phyloP scores from a whole-genome alignment of 2,797 vertebrate genomes.

The Anguilla obscura region DNA sequence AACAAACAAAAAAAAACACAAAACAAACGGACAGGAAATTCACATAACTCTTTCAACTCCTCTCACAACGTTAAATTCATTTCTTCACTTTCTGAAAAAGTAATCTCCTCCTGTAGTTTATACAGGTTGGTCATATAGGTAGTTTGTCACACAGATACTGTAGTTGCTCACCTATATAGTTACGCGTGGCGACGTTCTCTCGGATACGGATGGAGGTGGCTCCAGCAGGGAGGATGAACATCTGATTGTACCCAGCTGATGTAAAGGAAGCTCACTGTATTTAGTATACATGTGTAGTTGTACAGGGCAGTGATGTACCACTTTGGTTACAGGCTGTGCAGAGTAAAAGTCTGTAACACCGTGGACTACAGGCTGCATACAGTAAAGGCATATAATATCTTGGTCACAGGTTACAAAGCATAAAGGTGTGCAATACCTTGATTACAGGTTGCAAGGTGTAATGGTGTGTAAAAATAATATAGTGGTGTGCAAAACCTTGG shows the following conservation, averaged over 20 bases:
- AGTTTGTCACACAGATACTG: not conserved
- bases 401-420: slow-evolving; percentile 23
- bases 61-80: not conserved
- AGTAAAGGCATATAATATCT: slow-evolving; percentile 63
- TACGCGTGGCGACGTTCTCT: slow-evolving; percentile 83
- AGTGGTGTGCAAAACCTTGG: slow-evolving; percentile 66
- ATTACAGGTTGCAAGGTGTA: slow-evolving; percentile 38
- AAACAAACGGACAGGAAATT: not conserved
- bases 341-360: not conserved
- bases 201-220: slow-evolving; percentile 86
- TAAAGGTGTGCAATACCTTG: not conserved
- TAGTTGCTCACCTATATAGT: slow-evolving; percentile 84
- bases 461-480: slow-evolving; percentile 63
- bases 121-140: not conserved
- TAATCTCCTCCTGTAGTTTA: not conserved
- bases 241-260: slow-evolving; percentile 89
- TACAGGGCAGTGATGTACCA: not conserved
- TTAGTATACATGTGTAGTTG: not conserved
- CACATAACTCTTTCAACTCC: not conserved
- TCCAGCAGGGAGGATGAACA: slow-evolving; percentile 85
- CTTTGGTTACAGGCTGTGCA: not conserved
- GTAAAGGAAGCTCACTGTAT: not conserved
- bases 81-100: not conserved
- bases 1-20: not conserved
- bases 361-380: not conserved